Percentiles rank a stretch among this genome's conserved stretches.
Evolutionary conservation across 2,888 invertebrate genomes (phyloP).

Genomic region (Keiferia lycopersicella): DNA sequence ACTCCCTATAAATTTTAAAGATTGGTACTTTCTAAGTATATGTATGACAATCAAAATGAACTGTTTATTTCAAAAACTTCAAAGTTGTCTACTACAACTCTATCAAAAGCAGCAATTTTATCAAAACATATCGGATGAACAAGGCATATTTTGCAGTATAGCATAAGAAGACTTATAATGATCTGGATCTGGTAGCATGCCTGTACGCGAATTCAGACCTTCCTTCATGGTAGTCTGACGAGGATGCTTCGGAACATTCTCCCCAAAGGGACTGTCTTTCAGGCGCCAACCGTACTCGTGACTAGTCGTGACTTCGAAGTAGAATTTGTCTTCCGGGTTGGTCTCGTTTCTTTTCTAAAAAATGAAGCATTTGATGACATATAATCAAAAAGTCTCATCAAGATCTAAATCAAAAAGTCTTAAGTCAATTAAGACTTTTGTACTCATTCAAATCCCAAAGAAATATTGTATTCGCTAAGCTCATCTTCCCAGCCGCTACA

Average conservation of each 20-base stretch:
- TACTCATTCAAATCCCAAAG: neutral
- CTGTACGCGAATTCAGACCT: neutral
- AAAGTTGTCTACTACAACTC: no score
- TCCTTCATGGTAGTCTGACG: neutral
- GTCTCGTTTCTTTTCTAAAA: neutral
- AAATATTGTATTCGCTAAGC: neutral
- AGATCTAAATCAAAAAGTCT: no score
- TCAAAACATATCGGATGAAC: neutral
- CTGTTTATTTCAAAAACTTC: no score
- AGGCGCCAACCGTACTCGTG: slow-evolving; percentile 16
- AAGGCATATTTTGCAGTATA: neutral
- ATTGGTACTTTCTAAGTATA: no score
- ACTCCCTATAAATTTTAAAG: no score
- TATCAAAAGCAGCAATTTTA: no score
- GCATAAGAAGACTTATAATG: slow-evolving; percentile 9
- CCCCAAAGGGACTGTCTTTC: slow-evolving; percentile 10
- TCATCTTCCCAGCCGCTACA: no score
- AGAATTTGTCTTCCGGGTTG: slow-evolving; percentile 18
- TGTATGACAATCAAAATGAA: no score
- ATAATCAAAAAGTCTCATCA: no score
- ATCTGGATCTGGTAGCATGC: neutral
- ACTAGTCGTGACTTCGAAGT: neutral
- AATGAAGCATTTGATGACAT: no score
- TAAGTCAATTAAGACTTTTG: no score
- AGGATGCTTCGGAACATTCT: neutral